Conservation (phyloP, 37 sponge, comb jelly and placozoan genomes). For the Tethya wilhelma region DNA sequence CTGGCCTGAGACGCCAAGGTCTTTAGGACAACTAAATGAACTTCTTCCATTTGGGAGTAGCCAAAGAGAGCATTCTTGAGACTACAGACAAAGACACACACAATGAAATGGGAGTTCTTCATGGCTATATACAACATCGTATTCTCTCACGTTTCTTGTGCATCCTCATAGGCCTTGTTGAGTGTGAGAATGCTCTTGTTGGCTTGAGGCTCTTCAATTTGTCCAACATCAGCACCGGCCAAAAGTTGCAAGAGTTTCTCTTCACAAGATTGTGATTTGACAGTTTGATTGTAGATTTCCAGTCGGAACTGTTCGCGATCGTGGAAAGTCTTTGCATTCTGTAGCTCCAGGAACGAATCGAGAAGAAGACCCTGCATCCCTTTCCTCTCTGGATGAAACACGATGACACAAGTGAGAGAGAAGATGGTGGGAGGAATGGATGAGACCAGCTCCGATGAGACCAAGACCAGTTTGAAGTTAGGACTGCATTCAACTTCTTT, state of each 20-base stretch:
- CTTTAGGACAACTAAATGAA: conserved; percentile 22
- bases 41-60: conserved; percentile 18
- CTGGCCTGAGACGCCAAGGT: conserved; percentile 50
- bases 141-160: conserved; percentile 62
- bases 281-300: conserved; percentile 40
- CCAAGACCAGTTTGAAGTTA: conserved; percentile 40
- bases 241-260: conserved; percentile 53
- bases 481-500: conserved; percentile 65
- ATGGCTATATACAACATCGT: too few relatives aligned
- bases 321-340: conserved; percentile 60
- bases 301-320: conserved; percentile 50
- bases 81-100: too few relatives aligned
- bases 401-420: conserved; percentile 27
- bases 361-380: conserved; percentile 62
- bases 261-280: conserved; percentile 31
- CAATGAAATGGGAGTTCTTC: too few relatives aligned
- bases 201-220: conserved; percentile 30
- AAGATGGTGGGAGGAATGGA: not conserved
- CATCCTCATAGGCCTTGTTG: conserved; percentile 49
- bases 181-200: conserved; percentile 48
- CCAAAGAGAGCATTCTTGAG: conserved; percentile 1
- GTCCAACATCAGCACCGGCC: conserved; percentile 6
- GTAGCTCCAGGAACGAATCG: conserved; percentile 51
- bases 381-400: conserved; percentile 53
- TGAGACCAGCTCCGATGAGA: not conserved